Evolutionary conservation across 1,140 invertebrate species (phyloP).

Genomic region (Drosophila ficusphila): DNA sequence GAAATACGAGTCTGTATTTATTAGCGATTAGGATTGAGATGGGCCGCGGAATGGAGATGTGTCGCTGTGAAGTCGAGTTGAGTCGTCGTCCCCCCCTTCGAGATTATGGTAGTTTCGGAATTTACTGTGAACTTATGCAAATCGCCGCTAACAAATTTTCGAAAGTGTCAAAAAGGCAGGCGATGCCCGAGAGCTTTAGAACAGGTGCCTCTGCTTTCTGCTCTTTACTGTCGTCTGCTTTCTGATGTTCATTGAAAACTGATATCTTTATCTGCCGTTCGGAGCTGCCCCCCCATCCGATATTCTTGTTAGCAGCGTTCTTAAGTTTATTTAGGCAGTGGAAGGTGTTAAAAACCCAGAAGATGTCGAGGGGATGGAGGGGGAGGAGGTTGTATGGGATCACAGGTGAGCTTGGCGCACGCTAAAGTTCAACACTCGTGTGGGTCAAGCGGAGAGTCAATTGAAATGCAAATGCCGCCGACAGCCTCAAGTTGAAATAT

Average conservation of each 20-base stretch:
- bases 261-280: slow-evolving; percentile 64
- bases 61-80: background rate
- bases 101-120: slow-evolving; percentile 57
- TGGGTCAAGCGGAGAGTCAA: slow-evolving; percentile 42
- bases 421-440: slow-evolving; percentile 72
- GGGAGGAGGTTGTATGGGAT: too few relatives aligned
- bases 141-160: slow-evolving; percentile 66
- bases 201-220: slow-evolving; percentile 13
- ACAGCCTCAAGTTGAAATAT: slow-evolving; percentile 59
- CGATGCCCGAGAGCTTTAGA: slow-evolving; percentile 3
- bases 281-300: background rate
- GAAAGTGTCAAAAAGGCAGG: slow-evolving; percentile 67
- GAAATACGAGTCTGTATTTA: slow-evolving; percentile 81
- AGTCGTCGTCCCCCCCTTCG: too few relatives aligned
- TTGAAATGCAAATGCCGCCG: slow-evolving; percentile 73
- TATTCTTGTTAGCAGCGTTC: slow-evolving; percentile 50
- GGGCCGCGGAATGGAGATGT: background rate
- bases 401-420: slow-evolving; percentile 53
- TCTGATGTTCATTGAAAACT: slow-evolving; percentile 51
- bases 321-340: slow-evolving; percentile 44
- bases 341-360: slow-evolving; percentile 68
- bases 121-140: slow-evolving; percentile 81
- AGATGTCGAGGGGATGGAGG: background rate
- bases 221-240: background rate
- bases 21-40: slow-evolving; percentile 65